Evolutionary conservation across 2,113 vertebrate genomes (phyloP).

Genomic region (Eptesicus fuscus): DNA sequence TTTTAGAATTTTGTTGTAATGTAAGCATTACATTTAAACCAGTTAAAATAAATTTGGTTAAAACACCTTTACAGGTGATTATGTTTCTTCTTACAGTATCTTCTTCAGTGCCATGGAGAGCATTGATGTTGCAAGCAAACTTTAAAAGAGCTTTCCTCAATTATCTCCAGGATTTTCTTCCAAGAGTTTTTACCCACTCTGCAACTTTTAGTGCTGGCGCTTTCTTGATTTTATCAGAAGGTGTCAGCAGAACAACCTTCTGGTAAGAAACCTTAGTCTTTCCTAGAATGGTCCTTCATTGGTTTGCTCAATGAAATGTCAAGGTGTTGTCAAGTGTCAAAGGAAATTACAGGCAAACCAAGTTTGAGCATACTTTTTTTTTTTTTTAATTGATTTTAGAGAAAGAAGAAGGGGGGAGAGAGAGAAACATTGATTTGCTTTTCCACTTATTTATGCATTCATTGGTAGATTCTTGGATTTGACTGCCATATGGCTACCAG

Average conservation of each 20-base stretch:
- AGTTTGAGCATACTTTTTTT: not conserved
- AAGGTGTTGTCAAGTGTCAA: not conserved
- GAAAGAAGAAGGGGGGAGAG: not conserved
- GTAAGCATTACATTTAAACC: not conserved
- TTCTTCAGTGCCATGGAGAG: not conserved
- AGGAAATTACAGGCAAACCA: conserved; percentile 13
- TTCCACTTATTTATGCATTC: not conserved
- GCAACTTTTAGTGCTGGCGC: conserved; percentile 8
- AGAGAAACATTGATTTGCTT: not conserved
- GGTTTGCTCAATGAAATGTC: conserved; percentile 27
- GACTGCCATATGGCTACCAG: too few species aligned
- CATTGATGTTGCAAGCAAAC: not conserved
- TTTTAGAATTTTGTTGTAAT: not conserved
- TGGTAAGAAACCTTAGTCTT: conserved; percentile 19
- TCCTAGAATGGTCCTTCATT: conserved; percentile 20
- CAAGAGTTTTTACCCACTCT: conserved; percentile 31
- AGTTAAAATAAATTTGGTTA: not conserved
- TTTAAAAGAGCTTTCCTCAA: not conserved
- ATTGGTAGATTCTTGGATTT: not conserved
- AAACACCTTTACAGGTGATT: not conserved
- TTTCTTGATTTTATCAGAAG: conserved; percentile 63
- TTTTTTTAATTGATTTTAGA: not conserved
- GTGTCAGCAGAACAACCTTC: conserved; percentile 12
- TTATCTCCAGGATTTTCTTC: conserved; percentile 32
- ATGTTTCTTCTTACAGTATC: not conserved